A percentile compares a stretch with the other conserved stretches of the same genome.
These are phyloP conservation scores for Synanthedon vespiformis DNA, from an alignment of 2,888 invertebrate species.

Conservation along the genomic window DNA sequence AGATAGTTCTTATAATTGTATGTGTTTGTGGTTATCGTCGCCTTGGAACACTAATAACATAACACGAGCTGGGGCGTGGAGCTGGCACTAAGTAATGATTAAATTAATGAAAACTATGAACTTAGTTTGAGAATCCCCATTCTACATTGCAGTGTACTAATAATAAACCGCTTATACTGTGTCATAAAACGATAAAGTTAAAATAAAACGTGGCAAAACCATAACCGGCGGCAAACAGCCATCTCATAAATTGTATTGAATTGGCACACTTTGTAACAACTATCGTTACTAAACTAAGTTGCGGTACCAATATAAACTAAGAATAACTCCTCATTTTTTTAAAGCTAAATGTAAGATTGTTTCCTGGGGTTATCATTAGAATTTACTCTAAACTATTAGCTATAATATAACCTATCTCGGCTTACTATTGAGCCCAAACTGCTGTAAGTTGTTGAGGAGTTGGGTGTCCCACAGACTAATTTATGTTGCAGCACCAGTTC, in stretches of 20 bases:
- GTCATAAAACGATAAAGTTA: slow-evolving; percentile 55
- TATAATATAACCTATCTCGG: no score
- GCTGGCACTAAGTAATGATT: no score
- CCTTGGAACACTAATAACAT: no score
- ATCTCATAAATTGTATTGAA: slow-evolving; percentile 52
- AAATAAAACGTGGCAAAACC: slow-evolving; percentile 59
- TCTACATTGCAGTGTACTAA: slow-evolving; percentile 25
- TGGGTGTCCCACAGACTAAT: no score
- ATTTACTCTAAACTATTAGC: no score
- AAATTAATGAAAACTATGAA: no score
- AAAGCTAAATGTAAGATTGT: neutral
- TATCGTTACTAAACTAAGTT: slow-evolving; percentile 27
- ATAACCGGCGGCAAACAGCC: slow-evolving; percentile 55
- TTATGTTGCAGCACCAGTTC: no score
- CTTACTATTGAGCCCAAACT: no score
- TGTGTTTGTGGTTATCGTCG: slow-evolving; percentile 12
- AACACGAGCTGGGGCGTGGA: no score
- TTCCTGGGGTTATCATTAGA: no score
- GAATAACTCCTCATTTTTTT: slow-evolving; percentile 2
- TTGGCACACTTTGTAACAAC: slow-evolving; percentile 51
- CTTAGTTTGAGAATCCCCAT: no score
- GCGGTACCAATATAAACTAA: slow-evolving; percentile 7
- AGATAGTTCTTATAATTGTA: neutral
- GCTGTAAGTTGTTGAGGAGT: no score
- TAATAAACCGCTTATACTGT: slow-evolving; percentile 42